Evolutionary conservation across 2,888 invertebrate genomes (phyloP).

Genomic region (Hydropsyche betteni): DNA sequence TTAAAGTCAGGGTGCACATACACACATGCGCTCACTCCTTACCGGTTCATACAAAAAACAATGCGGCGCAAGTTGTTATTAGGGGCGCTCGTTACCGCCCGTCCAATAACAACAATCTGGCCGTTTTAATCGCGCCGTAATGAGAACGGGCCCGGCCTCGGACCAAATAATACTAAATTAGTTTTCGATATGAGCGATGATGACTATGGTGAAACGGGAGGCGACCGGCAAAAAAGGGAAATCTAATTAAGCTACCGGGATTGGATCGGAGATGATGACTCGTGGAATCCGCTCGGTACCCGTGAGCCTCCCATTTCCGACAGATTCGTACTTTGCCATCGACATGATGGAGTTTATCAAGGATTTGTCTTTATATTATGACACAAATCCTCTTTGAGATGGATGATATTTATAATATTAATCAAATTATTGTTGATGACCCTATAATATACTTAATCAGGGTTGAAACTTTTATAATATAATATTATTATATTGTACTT

Average conservation of each 20-base stretch:
- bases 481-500: no score
- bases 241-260: constrained; percentile 52
- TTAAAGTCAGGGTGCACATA: neutral
- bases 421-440: no score
- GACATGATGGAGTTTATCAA: no score
- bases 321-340: no score
- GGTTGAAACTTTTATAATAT: no score
- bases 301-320: no score
- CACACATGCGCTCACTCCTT: neutral
- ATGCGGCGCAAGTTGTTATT: constrained; percentile 23
- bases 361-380: no score
- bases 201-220: constrained; percentile 44
- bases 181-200: constrained; percentile 49
- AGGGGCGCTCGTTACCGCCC: constrained; percentile 32
- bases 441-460: no score
- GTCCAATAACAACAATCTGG: constrained; percentile 36
- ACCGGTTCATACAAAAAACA: neutral
- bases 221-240: constrained; percentile 45
- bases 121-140: constrained; percentile 39
- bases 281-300: constrained; percentile 1
- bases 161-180: constrained; percentile 47
- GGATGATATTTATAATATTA: no score
- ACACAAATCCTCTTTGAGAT: no score
- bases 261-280: constrained; percentile 44
- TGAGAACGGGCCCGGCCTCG: constrained; percentile 38